Evolutionary conservation across 2,797 vertebrate genomes (phyloP).

Genomic region (Hippopotamyrus pictus): DNA sequence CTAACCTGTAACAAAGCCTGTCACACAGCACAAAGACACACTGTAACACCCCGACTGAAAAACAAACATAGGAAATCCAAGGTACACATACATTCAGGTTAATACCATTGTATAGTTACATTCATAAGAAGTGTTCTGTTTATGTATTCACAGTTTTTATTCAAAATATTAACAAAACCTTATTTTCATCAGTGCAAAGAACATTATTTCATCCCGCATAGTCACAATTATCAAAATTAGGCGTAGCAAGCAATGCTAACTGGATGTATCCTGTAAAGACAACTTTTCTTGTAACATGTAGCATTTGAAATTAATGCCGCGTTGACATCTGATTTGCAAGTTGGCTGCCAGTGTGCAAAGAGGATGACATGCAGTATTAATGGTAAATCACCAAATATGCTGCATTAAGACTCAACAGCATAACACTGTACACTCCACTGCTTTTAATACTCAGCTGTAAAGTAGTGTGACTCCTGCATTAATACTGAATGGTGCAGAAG

Average conservation of each 20-base stretch:
- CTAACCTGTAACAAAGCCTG: slow-evolving; percentile 22
- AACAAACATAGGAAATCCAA: neutral
- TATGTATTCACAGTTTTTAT: slow-evolving; percentile 14
- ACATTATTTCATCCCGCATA: neutral
- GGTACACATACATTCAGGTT: slow-evolving; percentile 16
- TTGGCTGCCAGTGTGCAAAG: neutral
- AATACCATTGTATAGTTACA: slow-evolving; percentile 13
- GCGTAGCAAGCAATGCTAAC: neutral
- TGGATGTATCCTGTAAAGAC: neutral
- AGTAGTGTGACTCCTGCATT: neutral
- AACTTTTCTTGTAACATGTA: neutral
- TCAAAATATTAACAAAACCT: slow-evolving; percentile 8
- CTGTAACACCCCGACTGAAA: slow-evolving; percentile 1
- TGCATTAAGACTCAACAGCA: slow-evolving; percentile 7
- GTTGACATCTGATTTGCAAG: neutral
- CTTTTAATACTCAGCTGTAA: neutral
- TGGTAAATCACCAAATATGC: neutral
- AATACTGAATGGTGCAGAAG: neutral
- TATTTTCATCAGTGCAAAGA: slow-evolving; percentile 6
- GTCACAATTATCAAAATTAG: slow-evolving; percentile 2
- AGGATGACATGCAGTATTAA: slow-evolving; percentile 4
- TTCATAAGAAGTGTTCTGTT: slow-evolving; percentile 9
- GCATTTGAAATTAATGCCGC: neutral
- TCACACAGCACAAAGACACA: slow-evolving; percentile 31
- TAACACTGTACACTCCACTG: neutral